Base-by-base conservation (phyloP, 53 echinoderm and acorn worm genomes). In the Arbacia lixula region DNA sequence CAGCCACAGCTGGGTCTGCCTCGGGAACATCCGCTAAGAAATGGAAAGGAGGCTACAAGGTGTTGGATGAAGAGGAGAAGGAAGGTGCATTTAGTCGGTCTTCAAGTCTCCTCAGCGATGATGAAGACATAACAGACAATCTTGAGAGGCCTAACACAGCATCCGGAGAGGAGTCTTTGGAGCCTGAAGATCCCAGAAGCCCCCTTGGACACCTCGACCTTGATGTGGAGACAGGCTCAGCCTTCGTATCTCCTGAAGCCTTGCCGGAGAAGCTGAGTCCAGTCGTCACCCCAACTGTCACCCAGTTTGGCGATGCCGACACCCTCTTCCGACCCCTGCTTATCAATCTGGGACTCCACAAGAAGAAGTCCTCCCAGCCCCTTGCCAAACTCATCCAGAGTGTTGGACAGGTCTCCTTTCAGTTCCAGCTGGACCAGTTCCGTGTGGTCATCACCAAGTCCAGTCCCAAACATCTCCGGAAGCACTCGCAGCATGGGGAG, bases 241-340 rank as follows among this genome's bases (percentile, higher is more conserved):
- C 55, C 22, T 64, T 36, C 28, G 53, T 16, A 28, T 34, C 66
- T 41, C 77, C 77, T 16, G 68, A 31, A 12, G 17, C 49, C 5
- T 4, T 40, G 12, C 28, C 65, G 38, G 76, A 43, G 25, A 65
- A 36, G 32, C 36, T 31, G 6, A 86, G 58, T 33, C 87, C 83
- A 2, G 73, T 86, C 29, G 58, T 95, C 39, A 93, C 95, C 6
- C 83, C 95, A 32, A 90, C 93, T 4, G 73, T 91, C 62, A 86
- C 85, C 35, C 91, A 92, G 76, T 86, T 92, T 20, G 99, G 94
- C 0, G 95, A 99, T 86, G 95, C 90, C 5, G 94, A 99, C 68
- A 71, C 92, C 36, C 90, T 99, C 54, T 99, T 99, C 58, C 90
- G 92, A 55, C 95, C 99, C 12, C 84, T 99, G 54, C 82, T 99